Conservation (phyloP, 2,888 invertebrate species). For the Cerastis leucographa region DNA sequence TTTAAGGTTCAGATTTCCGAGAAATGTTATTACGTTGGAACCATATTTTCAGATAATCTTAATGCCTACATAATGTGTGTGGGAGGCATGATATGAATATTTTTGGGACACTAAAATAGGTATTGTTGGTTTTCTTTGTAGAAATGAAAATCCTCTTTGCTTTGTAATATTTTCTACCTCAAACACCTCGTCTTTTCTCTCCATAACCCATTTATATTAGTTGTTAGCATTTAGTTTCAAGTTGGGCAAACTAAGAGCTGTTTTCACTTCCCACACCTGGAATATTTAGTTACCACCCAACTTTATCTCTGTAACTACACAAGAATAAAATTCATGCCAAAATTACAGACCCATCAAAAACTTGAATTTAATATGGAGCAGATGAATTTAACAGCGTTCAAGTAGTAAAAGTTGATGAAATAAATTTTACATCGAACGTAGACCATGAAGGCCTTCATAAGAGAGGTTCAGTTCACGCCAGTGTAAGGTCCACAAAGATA, state of each 20-base stretch:
- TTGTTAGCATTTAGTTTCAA: slow-evolving; percentile 5
- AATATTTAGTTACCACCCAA: neutral
- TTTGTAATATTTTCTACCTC: neutral
- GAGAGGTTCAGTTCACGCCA: slow-evolving; percentile 48
- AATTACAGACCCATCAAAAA: slow-evolving; percentile 24
- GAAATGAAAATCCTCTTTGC: neutral
- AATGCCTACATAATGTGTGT: neutral
- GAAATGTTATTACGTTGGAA: slow-evolving; percentile 5
- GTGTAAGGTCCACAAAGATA: slow-evolving; percentile 60
- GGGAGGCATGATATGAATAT: neutral
- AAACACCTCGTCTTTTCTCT: neutral
- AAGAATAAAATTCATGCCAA: slow-evolving; percentile 20
- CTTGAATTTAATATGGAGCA: slow-evolving; percentile 21
- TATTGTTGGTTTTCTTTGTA: slow-evolving; percentile 1
- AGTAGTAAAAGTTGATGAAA: slow-evolving; percentile 46
- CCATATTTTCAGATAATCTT: slow-evolving; percentile 14
- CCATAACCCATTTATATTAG: too few relatives aligned
- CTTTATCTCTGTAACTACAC: neutral
- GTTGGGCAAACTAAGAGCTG: neutral
- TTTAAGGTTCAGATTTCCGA: neutral
- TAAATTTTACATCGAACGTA: slow-evolving; percentile 44
- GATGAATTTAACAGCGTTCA: slow-evolving; percentile 29
- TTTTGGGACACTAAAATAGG: slow-evolving; percentile 1
- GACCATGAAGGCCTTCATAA: slow-evolving; percentile 32
- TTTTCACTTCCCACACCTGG: neutral